Percentiles rank a stretch among this genome's conserved stretches.
phyloP scores from a whole-genome alignment of 2,797 vertebrate species.

The Adrianichthys oophorus region DNA sequence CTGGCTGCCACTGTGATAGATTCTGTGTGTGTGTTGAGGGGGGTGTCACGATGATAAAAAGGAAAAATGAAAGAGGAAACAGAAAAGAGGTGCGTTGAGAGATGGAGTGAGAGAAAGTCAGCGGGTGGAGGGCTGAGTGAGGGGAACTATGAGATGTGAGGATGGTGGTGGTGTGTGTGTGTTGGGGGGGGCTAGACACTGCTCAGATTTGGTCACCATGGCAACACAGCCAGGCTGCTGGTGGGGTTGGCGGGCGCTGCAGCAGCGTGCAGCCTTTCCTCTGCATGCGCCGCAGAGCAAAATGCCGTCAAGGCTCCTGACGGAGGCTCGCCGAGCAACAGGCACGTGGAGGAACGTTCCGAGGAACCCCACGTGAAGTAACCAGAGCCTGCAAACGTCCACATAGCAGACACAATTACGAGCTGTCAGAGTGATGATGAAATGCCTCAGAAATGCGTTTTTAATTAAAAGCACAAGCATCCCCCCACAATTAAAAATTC shows the following conservation, averaged over 20 bases:
- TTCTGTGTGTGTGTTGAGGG: conserved; percentile 27
- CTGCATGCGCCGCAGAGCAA: conserved; percentile 68
- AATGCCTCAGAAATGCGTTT: neutral
- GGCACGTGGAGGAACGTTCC: conserved; percentile 29
- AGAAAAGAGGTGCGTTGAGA: conserved; percentile 44
- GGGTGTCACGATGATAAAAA: conserved; percentile 32
- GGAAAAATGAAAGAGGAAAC: conserved; percentile 41
- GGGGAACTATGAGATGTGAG: conserved; percentile 37
- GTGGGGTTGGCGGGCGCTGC: conserved; percentile 78
- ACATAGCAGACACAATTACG: neutral
- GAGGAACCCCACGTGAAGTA: no score
- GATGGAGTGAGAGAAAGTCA: conserved; percentile 49
- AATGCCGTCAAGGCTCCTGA: conserved; percentile 69
- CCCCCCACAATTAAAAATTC: conserved; percentile 2
- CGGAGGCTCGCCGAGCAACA: conserved; percentile 71
- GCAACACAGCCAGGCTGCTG: conserved; percentile 81
- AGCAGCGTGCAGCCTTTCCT: conserved; percentile 75
- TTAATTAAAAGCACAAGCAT: neutral
- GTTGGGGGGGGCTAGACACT: conserved; percentile 69
- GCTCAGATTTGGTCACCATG: conserved; percentile 82
- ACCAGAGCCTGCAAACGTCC: neutral
- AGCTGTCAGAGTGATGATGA: neutral
- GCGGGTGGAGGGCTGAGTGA: conserved; percentile 23
- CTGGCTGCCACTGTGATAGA: conserved; percentile 74
- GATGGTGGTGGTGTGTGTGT: conserved; percentile 23